Conservation (phyloP, 2,888 invertebrate species). For the Nipponacmea schrenckii region DNA sequence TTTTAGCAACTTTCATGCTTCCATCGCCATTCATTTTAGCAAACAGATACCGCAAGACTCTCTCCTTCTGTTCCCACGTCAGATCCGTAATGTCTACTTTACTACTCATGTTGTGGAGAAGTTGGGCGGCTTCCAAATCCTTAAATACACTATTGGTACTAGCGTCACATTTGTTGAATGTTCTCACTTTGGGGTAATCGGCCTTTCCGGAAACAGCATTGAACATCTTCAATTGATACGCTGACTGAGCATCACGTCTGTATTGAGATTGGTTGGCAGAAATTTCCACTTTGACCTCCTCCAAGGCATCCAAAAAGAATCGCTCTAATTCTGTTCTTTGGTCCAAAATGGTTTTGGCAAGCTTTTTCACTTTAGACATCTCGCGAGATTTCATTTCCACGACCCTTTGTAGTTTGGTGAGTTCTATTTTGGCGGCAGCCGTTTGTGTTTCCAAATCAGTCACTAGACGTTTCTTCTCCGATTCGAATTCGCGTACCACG, state of each 20-base stretch:
- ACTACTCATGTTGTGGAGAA: slow-evolving; percentile 45
- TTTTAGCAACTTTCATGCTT: slow-evolving; percentile 26
- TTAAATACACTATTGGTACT: slow-evolving; percentile 68
- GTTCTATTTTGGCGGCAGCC: slow-evolving; percentile 59
- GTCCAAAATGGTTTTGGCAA: slow-evolving; percentile 67
- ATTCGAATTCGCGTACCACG: slow-evolving; percentile 64
- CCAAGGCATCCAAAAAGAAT: slow-evolving; percentile 66
- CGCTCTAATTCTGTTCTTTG: slow-evolving; percentile 66
- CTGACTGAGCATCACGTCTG: slow-evolving; percentile 63
- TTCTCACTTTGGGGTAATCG: slow-evolving; percentile 65
- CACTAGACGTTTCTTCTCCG: slow-evolving; percentile 49
- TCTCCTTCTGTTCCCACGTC: slow-evolving; percentile 68
- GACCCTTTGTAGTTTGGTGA: slow-evolving; percentile 62
- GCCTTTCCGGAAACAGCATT: slow-evolving; percentile 63
- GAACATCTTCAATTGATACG: slow-evolving; percentile 65
- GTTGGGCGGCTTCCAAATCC: slow-evolving; percentile 66
- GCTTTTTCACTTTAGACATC: slow-evolving; percentile 65
- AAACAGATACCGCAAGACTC: slow-evolving; percentile 66
- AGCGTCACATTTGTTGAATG: slow-evolving; percentile 62
- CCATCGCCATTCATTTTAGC: slow-evolving; percentile 62
- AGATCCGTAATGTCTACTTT: slow-evolving; percentile 64
- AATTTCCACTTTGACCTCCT: slow-evolving; percentile 65
- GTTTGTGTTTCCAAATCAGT: slow-evolving; percentile 52
- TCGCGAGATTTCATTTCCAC: slow-evolving; percentile 66
- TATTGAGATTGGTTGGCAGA: slow-evolving; percentile 64